Conservation (phyloP, 1,140 invertebrate genomes). For the Oncopodura yosiiana region DNA sequence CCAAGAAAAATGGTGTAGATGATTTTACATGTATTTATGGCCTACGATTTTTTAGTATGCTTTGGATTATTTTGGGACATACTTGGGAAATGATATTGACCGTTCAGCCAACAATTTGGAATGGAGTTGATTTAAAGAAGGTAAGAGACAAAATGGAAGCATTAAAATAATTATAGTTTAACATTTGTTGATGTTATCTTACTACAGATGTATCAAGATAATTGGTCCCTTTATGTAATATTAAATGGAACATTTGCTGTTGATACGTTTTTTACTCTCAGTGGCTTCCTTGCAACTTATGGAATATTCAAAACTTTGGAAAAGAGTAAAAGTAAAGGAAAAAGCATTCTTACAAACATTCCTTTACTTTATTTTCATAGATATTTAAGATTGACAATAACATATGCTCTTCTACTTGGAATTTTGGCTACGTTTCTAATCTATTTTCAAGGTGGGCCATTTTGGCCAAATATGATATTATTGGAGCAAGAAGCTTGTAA, state of each 20-base stretch:
- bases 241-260: slow-evolving; percentile 42
- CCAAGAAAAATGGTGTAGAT: slow-evolving; percentile 27
- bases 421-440: slow-evolving; percentile 52
- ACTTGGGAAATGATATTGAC: slow-evolving; percentile 28
- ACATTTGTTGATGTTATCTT: too few relatives aligned
- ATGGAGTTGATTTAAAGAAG: background rate
- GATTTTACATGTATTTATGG: slow-evolving; percentile 37
- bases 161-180: slow-evolving; percentile 7
- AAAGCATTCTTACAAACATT: too few relatives aligned
- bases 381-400: slow-evolving; percentile 14
- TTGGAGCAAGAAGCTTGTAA: slow-evolving; percentile 52
- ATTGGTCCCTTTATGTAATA: slow-evolving; percentile 13
- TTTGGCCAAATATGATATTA: slow-evolving; percentile 56
- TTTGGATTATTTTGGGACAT: slow-evolving; percentile 46
- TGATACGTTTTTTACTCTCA: slow-evolving; percentile 42
- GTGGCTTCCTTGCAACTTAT: slow-evolving; percentile 21
- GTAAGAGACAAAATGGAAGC: slow-evolving; percentile 29
- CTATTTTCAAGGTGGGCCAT: slow-evolving; percentile 55
- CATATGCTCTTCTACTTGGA: slow-evolving; percentile 11
- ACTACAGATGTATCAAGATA: background rate
- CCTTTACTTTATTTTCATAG: slow-evolving; percentile 7
- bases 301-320: slow-evolving; percentile 11
- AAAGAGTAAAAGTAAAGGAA: slow-evolving; percentile 2
- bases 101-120: slow-evolving; percentile 4
- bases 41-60: slow-evolving; percentile 43